These are phyloP conservation scores for Drosophila basisetae DNA, from an alignment of 2,888 invertebrate genomes.

Conservation along the genomic window DNA sequence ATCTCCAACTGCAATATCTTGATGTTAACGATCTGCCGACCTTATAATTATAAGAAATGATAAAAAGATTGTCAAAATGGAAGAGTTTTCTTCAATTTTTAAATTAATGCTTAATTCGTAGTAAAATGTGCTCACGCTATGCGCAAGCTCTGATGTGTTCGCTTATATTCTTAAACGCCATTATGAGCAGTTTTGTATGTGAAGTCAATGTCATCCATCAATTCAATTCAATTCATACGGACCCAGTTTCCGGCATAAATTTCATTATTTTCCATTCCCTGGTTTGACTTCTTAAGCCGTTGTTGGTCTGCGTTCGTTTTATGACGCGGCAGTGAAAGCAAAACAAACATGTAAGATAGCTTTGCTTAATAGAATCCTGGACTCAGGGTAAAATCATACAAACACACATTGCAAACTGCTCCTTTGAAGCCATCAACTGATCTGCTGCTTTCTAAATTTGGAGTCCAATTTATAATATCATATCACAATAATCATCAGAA, in stretches of 20 bases:
- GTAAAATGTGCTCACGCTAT: neutral
- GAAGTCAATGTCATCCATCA: neutral
- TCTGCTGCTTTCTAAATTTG: neutral
- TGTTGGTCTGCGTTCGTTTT: neutral
- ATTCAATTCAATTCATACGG: neutral
- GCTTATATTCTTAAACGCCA: neutral
- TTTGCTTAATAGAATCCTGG: neutral
- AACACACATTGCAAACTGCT: neutral
- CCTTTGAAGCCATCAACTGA: neutral
- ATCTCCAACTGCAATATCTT: constrained; percentile 39
- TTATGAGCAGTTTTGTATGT: neutral
- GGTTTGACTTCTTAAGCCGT: neutral
- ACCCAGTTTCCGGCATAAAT: neutral
- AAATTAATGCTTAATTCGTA: neutral
- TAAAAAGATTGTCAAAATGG: neutral
- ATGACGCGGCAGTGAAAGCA: neutral
- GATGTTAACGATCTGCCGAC: constrained; percentile 9
- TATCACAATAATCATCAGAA: neutral
- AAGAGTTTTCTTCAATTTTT: neutral
- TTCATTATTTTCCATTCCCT: neutral
- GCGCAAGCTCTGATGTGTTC: neutral
- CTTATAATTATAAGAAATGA: neutral
- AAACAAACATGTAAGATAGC: neutral
- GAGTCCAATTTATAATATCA: neutral
- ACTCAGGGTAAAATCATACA: neutral